Conservation (phyloP, 2,113 vertebrate species). For the Reinhardtius hippoglossoides region DNA sequence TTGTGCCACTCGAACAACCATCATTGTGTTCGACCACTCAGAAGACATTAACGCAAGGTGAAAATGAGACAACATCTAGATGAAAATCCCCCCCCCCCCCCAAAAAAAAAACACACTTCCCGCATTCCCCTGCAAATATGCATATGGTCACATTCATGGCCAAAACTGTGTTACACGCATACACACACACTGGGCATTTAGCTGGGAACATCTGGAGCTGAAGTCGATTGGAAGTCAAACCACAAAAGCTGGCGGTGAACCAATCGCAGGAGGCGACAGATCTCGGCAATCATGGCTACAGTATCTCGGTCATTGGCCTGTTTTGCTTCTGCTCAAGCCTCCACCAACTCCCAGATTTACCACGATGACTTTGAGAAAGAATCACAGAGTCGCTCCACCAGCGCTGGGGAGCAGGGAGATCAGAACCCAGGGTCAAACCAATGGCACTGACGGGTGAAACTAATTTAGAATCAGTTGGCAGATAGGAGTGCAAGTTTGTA, state of each 20-base stretch:
- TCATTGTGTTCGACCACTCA: not conserved
- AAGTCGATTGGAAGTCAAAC: constrained; percentile 78
- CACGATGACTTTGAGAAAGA: constrained; percentile 72
- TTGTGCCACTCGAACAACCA: not conserved
- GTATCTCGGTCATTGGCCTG: constrained; percentile 40
- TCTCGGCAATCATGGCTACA: constrained; percentile 56
- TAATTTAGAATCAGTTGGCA: constrained; percentile 11
- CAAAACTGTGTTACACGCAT: constrained; percentile 7
- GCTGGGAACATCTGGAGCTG: constrained; percentile 80
- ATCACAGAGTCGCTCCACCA: constrained; percentile 31
- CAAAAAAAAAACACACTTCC: constrained; percentile 17
- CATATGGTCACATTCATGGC: constrained; percentile 33
- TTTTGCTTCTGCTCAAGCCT: constrained; percentile 27
- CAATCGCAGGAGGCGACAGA: constrained; percentile 67
- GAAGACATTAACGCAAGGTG: constrained; percentile 5
- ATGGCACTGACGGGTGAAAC: constrained; percentile 43
- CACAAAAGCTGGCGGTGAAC: constrained; percentile 58
- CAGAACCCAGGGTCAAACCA: constrained; percentile 53
- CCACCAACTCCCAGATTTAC: constrained; percentile 38
- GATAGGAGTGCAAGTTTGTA: not conserved
- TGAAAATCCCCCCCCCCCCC: not conserved
- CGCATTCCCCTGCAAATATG: constrained; percentile 3
- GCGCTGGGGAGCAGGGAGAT: constrained; percentile 25
- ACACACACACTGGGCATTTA: constrained; percentile 38
- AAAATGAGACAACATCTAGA: constrained; percentile 21